These are phyloP conservation scores for Spheniscus mendiculus DNA, from an alignment of 2,113 vertebrate genomes.

Conservation along the genomic window DNA sequence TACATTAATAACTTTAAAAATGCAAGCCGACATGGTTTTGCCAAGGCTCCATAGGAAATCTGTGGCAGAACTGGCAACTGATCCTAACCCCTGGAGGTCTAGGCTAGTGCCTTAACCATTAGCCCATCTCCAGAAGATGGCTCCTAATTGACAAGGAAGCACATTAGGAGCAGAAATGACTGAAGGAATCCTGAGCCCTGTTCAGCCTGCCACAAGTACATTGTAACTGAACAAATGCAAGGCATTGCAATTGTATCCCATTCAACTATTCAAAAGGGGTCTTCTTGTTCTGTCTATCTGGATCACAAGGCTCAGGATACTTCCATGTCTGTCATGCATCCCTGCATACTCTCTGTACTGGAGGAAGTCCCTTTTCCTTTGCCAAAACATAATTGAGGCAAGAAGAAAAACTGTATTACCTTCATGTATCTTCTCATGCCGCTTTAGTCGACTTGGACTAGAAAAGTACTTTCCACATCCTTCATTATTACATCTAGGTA, in stretches of 20 bases:
- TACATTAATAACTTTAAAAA: neutral
- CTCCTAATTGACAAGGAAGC: neutral
- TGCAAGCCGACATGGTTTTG: neutral
- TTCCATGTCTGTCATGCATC: neutral
- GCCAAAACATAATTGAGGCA: neutral
- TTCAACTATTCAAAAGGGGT: rapidly evolving
- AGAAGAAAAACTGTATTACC: conserved; percentile 70
- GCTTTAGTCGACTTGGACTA: conserved; percentile 76
- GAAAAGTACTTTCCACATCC: conserved; percentile 82
- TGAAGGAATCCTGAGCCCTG: neutral
- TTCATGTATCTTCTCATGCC: conserved; percentile 83
- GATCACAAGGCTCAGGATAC: neutral
- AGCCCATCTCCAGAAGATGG: neutral
- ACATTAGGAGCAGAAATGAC: neutral
- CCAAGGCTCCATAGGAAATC: neutral
- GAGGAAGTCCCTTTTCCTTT: neutral
- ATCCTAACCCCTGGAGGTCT: neutral
- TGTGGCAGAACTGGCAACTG: neutral
- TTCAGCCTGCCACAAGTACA: neutral
- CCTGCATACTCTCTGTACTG: neutral
- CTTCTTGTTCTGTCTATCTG: neutral
- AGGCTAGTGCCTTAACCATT: neutral
- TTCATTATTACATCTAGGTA: conserved; percentile 79
- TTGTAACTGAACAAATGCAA: neutral
- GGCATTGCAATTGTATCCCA: neutral